Evolutionary conservation across 1,140 invertebrate species (phyloP), one percentile per base, ranked within the genome.

Genomic region (Drosophila aff.): DNA sequence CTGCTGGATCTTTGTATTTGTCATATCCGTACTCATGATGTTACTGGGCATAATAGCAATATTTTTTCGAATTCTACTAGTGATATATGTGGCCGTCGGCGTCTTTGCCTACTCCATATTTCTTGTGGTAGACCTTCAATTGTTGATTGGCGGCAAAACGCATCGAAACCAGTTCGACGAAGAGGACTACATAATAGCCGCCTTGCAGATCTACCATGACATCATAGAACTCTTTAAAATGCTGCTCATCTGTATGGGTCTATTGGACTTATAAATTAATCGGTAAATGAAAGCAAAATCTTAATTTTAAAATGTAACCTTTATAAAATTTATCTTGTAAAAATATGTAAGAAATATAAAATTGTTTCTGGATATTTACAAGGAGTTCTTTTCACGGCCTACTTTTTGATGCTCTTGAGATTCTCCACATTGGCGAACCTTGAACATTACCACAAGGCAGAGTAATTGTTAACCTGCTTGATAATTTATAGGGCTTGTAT

Each of bases 131-230:
- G 44, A 79, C 13, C 26, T 82, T 8, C 80, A 82, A 41, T 5
- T 64, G n/a, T 18, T 82, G 23, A 36, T 79, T 16, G 76, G 63
- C 16, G 41, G 53, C 5, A 64, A 23, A 15, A 36, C 59, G 4
- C 53, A 53, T 9, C 6, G n/a, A 4, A 23, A 62, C 5, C 6
- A 57, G 13, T 82, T 21, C n/a, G 8, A 8, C 2, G 75, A 83
- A 13, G 18, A 49, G 2, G 80, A 82, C 44, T 82, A 61, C 26
- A 28, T 82, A 10, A 15, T 82, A 13, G 80, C 80, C 0, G 74
- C 80, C 8, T 18, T 82, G 11, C 1, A 11, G 6, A 50, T 82
- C n/a, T 82, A 82, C 33, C 5, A 16, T 8, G 60, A 83, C 44
- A 44, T 82, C 16, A 6, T 82, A 9, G 6, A n/a, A 0, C 11